A percentile compares a stretch with the other conserved stretches of the same genome.
Conservation (phyloP, 2,113 vertebrate species). For the Piaya cayana region DNA sequence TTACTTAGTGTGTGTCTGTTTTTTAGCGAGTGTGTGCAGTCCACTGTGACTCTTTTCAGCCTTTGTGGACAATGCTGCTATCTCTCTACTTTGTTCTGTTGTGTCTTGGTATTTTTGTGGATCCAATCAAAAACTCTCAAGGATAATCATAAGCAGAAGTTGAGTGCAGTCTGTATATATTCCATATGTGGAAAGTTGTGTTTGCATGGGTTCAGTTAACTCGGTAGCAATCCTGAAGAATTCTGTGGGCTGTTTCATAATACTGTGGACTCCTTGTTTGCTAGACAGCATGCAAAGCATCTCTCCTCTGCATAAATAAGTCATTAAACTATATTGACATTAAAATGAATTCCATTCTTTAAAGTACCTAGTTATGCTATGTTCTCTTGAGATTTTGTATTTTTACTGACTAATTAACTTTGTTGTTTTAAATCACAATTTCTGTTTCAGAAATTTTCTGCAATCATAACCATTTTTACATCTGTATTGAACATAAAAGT, state of each 20-base stretch:
- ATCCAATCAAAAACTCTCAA: not conserved
- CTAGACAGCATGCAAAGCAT: not conserved
- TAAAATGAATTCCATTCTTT: not conserved
- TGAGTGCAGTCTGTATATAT: not conserved
- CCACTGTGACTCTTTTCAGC: not conserved
- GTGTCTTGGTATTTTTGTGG: not conserved
- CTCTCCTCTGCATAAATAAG: not conserved
- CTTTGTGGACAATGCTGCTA: accelerated
- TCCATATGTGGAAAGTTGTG: conserved; percentile 17
- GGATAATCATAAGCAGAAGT: not conserved
- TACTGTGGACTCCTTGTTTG: not conserved
- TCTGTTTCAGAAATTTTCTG: not conserved
- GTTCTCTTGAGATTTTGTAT: not conserved
- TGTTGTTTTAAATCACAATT: not conserved
- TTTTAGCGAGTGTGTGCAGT: not conserved
- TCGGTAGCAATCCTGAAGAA: conserved; percentile 39
- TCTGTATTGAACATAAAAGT: not conserved
- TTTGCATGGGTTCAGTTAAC: conserved; percentile 22
- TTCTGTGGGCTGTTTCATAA: conserved; percentile 11
- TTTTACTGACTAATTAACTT: not conserved
- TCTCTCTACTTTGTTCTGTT: not conserved
- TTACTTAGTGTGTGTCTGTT: not conserved
- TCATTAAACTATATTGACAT: not conserved
- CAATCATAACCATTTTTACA: not conserved
- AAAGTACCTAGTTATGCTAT: not conserved